phyloP scores from a whole-genome alignment of 1,140 invertebrate genomes.

The Papilio helenus region DNA sequence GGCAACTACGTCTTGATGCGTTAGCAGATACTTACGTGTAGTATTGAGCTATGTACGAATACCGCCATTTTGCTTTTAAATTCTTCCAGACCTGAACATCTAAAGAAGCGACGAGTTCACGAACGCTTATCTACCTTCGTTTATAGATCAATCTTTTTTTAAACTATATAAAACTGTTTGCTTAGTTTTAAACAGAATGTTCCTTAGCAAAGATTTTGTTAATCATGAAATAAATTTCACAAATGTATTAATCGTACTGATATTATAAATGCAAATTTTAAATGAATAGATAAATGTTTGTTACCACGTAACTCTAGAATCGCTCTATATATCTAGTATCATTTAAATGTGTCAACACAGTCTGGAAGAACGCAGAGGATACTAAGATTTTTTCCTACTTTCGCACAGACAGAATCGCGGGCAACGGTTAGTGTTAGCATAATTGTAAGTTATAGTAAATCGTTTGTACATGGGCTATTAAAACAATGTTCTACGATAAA shows the following conservation, averaged over 20 bases:
- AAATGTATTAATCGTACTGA: no score
- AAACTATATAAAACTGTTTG: background rate
- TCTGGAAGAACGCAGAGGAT: no score
- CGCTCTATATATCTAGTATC: no score
- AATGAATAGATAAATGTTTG: no score
- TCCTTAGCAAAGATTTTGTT: background rate
- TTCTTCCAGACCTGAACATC: conserved; percentile 7
- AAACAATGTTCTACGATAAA: conserved; percentile 7
- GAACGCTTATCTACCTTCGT: background rate
- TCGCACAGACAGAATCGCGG: no score
- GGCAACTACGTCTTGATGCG: conserved; percentile 31
- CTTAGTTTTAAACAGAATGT: background rate
- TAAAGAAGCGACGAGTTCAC: background rate
- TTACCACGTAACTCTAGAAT: no score
- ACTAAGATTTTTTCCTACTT: no score
- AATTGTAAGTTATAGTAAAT: background rate
- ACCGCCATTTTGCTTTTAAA: conserved; percentile 16
- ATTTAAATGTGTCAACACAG: no score
- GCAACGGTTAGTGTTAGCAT: background rate
- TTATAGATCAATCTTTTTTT: background rate
- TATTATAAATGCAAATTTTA: no score
- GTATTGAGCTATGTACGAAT: conserved; percentile 25
- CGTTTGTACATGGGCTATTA: background rate
- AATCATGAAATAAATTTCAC: background rate
- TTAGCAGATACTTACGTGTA: conserved; percentile 29